These are phyloP conservation scores for Cladopsammia gracilis DNA, from an alignment of 64 coral and sea anemone species.

Conservation along the genomic window DNA sequence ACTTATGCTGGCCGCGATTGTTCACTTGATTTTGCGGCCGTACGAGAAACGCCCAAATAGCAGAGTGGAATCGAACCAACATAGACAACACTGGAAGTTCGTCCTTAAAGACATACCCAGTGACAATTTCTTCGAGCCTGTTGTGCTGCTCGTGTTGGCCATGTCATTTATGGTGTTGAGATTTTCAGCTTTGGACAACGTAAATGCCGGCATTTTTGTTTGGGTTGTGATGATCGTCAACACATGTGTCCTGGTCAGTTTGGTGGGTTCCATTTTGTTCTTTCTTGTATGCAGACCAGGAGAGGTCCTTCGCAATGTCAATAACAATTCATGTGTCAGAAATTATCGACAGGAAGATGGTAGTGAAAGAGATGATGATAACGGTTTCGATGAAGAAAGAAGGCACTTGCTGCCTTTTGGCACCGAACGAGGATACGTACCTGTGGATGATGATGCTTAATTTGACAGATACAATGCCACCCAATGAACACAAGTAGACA, in stretches of 20 bases:
- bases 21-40: neutral
- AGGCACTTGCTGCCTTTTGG: neutral
- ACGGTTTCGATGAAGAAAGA: neutral
- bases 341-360: neutral
- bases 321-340: neutral
- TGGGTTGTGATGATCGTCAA: constrained; percentile 14
- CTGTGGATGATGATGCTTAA: no score
- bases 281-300: neutral
- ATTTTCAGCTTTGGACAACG: constrained; percentile 27
- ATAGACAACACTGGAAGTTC: neutral
- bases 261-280: neutral
- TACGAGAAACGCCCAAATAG: neutral
- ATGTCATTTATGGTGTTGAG: neutral
- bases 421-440: neutral
- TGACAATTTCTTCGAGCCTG: neutral
- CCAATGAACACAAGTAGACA: no score
- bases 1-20: neutral
- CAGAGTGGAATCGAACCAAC: neutral
- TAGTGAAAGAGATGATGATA: neutral
- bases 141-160: neutral
- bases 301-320: neutral
- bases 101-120: constrained; percentile 10
- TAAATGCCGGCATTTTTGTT: neutral
- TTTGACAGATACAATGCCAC: no score
- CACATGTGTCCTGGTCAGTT: neutral